Base-by-base conservation (phyloP, 2,888 invertebrate genomes). In the Hyppa rectilinea region DNA sequence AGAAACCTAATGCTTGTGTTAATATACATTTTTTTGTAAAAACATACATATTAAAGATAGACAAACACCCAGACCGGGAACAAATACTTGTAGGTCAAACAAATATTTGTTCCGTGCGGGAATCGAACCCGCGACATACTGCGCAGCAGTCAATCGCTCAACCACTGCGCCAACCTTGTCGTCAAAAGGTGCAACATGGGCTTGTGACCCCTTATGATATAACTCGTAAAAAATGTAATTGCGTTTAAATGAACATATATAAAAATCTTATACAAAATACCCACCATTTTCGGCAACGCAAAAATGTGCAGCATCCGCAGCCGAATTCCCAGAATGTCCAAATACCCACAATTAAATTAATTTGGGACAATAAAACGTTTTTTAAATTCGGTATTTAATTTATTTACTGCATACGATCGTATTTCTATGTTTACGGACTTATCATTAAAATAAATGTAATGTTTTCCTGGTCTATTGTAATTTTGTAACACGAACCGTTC, bases 361-460 rank as follows among this genome's bases (percentile, higher is more conserved):
- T 29, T 43, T n/a, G 2, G 4, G 0, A n/a, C 45, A 36, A 26
- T 0, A 29, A 59, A 65, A 29, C 2, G 12, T 31, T 56, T 34
- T 38, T 12, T 6, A 38, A 55, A 7, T 9, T 26, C 12, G 12
- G 17, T 2, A 14, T 43, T 36, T 26, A 43, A 60, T 56, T 20
- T 26, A 40, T 55, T 55, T 26, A n/a, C 20, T 10, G 20, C 4
- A 29, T 17, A 31, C n/a, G n/a, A 4, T 17, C n/a, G 5, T 17
- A 34, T 34, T n/a, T 60, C 14, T 14, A 34, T 26, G n/a, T 62
- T 38, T 38, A 26, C 23, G 29, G 2, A 40, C 14, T 12, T 61
- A 29, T 29, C 36, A 14, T 7, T 4, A 56, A 58, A 61, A 45
- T 50, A 62, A 29, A 62, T 68, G 72, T 49, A 53, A 68, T 12